Base-by-base conservation (phyloP, 2,797 vertebrate species). In the Sarcoramphus papa region DNA sequence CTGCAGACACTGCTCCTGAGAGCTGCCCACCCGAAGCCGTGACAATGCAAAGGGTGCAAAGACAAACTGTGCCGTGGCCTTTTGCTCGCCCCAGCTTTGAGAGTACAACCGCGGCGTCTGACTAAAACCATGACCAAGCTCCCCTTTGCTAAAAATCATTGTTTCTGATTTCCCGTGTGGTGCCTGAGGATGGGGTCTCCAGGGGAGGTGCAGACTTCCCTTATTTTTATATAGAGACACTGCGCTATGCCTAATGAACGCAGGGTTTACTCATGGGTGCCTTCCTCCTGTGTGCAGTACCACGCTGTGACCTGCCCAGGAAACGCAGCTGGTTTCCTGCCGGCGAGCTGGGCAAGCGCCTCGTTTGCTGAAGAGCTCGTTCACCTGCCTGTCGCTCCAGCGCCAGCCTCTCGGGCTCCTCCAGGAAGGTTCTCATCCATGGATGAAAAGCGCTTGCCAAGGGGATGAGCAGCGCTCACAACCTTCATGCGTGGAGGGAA, bases 241-340 rank as follows among this genome's bases (percentile, higher is more conserved):
- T 5, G 21, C 0, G 0, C 14, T 33, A 16, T 3, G 18, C 31
- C 63, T 45, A 18, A 51, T 23, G 60, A 77, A 37, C 7, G 14
- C 68, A 62, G 40, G 57, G 72, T 31, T 94, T 85, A 59, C 60
- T 88, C 86, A 43, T 3, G 25, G 50, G 84, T 62, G 43, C 70
- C 86, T 80, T 91, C 83, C 64, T 70, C 45, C 6, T 0, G 1
- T 40, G 67, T 12, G 56, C 79, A 53, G 74, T 23, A 77, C 60
- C 2, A 1, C 0, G 1, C 23, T 30, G 33, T n/a, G 91, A 74
- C 84, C 93, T 90, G 91, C 95, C 78, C 95, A 95, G 96, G 97
- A 97, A 97, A 94, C 0, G 10, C 59, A 81, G 86, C 50, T 94
- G 90, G 94, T 83, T 97, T 97, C 95, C 95, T 96, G 94, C 63